phyloP scores from a whole-genome alignment of 2,113 vertebrate species.

The Ictalurus punctatus region DNA sequence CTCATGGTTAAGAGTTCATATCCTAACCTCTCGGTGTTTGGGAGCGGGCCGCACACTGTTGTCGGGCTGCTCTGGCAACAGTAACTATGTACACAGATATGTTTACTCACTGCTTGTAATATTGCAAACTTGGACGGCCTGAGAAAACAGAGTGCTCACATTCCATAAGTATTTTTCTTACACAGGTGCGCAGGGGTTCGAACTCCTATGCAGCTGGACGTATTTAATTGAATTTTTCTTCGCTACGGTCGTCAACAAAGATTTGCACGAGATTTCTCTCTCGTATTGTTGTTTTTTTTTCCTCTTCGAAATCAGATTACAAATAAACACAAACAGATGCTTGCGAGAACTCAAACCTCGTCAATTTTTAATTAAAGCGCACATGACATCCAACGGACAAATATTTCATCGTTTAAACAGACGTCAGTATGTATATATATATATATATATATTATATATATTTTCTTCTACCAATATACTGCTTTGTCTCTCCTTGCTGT shows the following conservation, averaged over 20 bases:
- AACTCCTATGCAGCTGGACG: background rate
- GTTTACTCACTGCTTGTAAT: conserved; percentile 90
- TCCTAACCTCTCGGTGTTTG: conserved; percentile 82
- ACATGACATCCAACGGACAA: background rate
- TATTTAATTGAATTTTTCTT: background rate
- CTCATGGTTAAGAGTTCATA: conserved; percentile 80
- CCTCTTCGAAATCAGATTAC: background rate
- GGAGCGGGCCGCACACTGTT: conserved; percentile 81
- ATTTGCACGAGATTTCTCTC: background rate
- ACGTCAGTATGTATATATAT: background rate
- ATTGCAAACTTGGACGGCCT: conserved; percentile 71
- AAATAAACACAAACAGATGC: background rate
- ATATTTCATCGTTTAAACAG: background rate
- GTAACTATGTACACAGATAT: conserved; percentile 85
- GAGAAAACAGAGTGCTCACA: background rate
- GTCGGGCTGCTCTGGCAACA: conserved; percentile 88
- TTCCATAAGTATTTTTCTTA: conserved; percentile 41
- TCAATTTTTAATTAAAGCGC: background rate
- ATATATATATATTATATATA: too few relatives aligned
- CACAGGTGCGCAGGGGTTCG: background rate
- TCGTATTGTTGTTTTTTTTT: background rate
- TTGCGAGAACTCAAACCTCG: background rate
- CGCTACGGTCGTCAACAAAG: background rate
- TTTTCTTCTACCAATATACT: background rate
- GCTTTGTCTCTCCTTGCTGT: background rate